These are phyloP conservation scores for Phymorhynchus buccinoides DNA, from an alignment of 1,140 invertebrate species.

Conservation along the genomic window DNA sequence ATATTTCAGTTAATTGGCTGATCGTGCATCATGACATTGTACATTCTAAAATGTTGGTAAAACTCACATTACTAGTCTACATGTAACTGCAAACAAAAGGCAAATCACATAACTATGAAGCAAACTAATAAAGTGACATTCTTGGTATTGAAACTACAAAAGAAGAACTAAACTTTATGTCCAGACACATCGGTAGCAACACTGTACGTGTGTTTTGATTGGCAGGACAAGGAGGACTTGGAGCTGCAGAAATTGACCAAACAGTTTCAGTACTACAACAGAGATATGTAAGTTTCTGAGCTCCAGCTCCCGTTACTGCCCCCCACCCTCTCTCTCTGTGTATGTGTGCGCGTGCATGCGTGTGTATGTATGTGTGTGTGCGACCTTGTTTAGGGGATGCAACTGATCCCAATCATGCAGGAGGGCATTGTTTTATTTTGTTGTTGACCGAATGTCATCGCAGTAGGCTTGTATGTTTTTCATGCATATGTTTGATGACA, in stretches of 20 bases:
- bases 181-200: background rate
- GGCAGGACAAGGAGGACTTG: conserved; percentile 30
- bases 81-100: background rate
- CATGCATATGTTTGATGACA: too few relatives aligned
- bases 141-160: background rate
- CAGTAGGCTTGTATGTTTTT: too few relatives aligned
- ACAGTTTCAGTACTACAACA: conserved; percentile 47
- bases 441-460: too few relatives aligned
- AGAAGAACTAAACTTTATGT: background rate
- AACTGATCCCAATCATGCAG: background rate
- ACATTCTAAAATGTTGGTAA: too few relatives aligned
- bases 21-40: too few relatives aligned
- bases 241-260: conserved; percentile 29
- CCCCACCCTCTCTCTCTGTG: background rate
- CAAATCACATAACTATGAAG: background rate
- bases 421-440: background rate
- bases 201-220: background rate
- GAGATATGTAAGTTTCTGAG: conserved; percentile 38
- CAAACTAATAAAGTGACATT: background rate
- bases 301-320: background rate
- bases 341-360: background rate
- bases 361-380: too few relatives aligned
- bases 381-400: too few relatives aligned
- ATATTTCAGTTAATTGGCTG: too few relatives aligned
- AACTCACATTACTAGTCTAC: too few relatives aligned